Conservation (phyloP, 2,797 vertebrate species). For the Pseudochaenichthys georgianus region DNA sequence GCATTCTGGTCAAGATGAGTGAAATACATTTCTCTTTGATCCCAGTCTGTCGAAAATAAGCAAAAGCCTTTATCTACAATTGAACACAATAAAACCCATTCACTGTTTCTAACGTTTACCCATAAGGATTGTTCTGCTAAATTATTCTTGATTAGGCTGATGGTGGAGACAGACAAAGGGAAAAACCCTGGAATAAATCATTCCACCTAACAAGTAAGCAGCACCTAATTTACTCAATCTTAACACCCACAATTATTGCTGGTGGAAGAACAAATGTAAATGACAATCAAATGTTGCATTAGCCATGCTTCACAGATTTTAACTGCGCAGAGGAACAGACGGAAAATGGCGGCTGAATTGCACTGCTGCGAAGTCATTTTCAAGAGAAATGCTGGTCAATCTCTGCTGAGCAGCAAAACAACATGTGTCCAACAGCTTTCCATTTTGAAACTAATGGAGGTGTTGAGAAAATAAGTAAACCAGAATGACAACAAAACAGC, state of each 20-base stretch:
- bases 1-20: conserved; percentile 20
- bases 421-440: conserved; percentile 68
- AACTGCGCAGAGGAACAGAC: conserved; percentile 46
- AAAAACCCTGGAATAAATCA: conserved; percentile 20
- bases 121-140: conserved; percentile 15
- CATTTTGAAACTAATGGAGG: conserved; percentile 63
- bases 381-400: conserved; percentile 53
- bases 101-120: neutral
- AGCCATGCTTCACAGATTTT: conserved; percentile 36
- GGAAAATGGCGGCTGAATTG: conserved; percentile 44
- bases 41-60: conserved; percentile 11
- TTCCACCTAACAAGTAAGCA: conserved; percentile 43
- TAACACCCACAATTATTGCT: conserved; percentile 45
- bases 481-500: conserved; percentile 60
- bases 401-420: conserved; percentile 57
- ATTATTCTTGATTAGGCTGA: conserved; percentile 43
- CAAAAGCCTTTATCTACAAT: conserved; percentile 18
- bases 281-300: conserved; percentile 49
- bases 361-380: conserved; percentile 51
- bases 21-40: conserved; percentile 20
- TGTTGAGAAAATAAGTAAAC: conserved; percentile 45
- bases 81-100: conserved; percentile 20
- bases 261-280: conserved; percentile 49
- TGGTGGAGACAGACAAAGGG: conserved; percentile 7
- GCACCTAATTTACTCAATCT: conserved; percentile 50